These are phyloP conservation scores for Drosophila santomea DNA, from an alignment of 1,140 invertebrate species.

Conservation along the genomic window DNA sequence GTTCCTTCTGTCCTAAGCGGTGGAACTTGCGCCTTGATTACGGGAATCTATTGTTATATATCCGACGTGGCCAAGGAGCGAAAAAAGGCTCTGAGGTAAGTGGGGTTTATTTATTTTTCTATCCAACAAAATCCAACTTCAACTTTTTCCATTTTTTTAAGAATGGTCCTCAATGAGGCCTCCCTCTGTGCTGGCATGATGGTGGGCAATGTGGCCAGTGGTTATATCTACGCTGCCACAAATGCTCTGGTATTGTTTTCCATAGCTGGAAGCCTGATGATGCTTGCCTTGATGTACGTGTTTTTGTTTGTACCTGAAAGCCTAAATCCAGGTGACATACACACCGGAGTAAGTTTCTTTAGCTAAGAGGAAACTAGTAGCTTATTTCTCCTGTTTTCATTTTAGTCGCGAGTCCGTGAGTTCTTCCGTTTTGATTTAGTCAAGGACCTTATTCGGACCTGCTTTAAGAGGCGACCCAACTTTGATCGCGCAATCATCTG, in stretches of 20 bases:
- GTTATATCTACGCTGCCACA: conserved; percentile 73
- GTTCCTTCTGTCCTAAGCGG: conserved; percentile 87
- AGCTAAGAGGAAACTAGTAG: neutral
- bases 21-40: conserved; percentile 86
- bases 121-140: too few relatives aligned
- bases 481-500: conserved; percentile 87
- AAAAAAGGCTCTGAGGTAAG: conserved; percentile 85
- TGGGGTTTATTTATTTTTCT: too few relatives aligned
- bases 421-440: conserved; percentile 87
- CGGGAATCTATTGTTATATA: conserved; percentile 88
- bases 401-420: conserved; percentile 77
- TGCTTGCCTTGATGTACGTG: conserved; percentile 72
- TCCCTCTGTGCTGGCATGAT: conserved; percentile 87
- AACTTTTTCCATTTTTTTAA: conserved; percentile 42
- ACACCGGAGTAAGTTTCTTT: conserved; percentile 44
- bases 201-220: conserved; percentile 86
- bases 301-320: conserved; percentile 77
- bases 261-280: conserved; percentile 59
- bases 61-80: conserved; percentile 87
- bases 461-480: conserved; percentile 87
- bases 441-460: conserved; percentile 87
- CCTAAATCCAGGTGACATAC: conserved; percentile 59
- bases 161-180: conserved; percentile 88
- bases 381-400: neutral
- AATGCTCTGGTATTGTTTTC: conserved; percentile 52